A percentile compares a stretch with the other conserved stretches of the same genome.
These are phyloP conservation scores for Caloenas nicobarica DNA, from an alignment of 2,113 vertebrate genomes.

Conservation along the genomic window DNA sequence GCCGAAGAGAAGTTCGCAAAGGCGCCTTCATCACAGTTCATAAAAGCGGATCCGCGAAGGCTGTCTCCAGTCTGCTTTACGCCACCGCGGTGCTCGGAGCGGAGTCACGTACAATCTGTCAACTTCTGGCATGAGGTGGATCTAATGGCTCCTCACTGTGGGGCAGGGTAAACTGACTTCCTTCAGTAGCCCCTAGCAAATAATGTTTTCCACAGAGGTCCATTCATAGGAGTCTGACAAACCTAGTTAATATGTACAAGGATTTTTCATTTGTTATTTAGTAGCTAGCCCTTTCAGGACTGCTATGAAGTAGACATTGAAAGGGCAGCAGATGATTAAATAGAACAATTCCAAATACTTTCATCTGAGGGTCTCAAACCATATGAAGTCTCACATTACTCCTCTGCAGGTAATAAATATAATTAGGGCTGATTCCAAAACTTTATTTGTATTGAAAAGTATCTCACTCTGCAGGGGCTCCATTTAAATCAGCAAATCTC, in stretches of 20 bases:
- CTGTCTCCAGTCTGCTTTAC: neutral
- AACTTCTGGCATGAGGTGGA: neutral
- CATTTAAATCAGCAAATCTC: conserved; percentile 63
- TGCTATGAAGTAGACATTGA: conserved; percentile 1
- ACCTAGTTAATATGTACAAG: neutral
- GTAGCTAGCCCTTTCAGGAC: conserved; percentile 10
- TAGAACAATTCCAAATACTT: conserved; percentile 53
- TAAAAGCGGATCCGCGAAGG: neutral
- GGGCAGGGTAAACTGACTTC: conserved; percentile 1
- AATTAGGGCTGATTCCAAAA: conserved; percentile 64
- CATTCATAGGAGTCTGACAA: conserved; percentile 7
- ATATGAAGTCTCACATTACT: conserved; percentile 61
- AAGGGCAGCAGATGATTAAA: conserved; percentile 47
- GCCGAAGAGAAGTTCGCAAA: neutral
- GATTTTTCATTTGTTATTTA: conserved; percentile 13
- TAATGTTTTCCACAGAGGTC: conserved; percentile 35
- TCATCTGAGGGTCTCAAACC: conserved; percentile 58
- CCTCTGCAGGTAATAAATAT: conserved; percentile 70
- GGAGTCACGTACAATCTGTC: neutral
- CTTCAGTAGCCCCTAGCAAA: neutral
- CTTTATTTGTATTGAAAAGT: conserved; percentile 71
- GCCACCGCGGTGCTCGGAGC: neutral
- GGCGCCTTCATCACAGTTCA: neutral
- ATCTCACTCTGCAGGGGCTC: conserved; percentile 53
- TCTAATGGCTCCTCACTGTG: conserved; percentile 32